A percentile compares a stretch with the other conserved stretches of the same genome.
These are phyloP conservation scores for Ciconia nigra DNA, from an alignment of 2,797 vertebrate species.

Conservation along the genomic window DNA sequence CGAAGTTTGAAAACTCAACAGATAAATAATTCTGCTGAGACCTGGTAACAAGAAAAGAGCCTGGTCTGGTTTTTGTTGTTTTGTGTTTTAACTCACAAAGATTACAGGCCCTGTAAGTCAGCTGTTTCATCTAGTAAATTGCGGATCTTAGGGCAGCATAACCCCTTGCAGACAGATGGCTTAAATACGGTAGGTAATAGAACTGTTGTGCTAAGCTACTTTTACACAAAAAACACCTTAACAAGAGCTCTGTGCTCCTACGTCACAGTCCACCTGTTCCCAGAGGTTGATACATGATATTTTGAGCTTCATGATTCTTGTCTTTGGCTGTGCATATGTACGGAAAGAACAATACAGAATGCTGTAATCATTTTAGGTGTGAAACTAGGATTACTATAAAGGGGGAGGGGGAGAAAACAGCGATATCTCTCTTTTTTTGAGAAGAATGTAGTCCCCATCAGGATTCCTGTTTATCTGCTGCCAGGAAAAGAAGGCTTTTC, in stretches of 20 bases:
- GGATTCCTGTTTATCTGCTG: slow-evolving; percentile 2
- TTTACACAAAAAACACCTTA: slow-evolving; percentile 67
- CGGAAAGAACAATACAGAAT: slow-evolving; percentile 8
- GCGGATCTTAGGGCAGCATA: slow-evolving; percentile 41
- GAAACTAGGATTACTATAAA: slow-evolving; percentile 8
- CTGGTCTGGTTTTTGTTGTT: background rate
- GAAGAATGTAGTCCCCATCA: background rate
- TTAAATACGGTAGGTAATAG: slow-evolving; percentile 52
- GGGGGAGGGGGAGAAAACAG: background rate
- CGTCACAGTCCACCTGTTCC: slow-evolving; percentile 65
- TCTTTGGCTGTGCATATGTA: background rate
- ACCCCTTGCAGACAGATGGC: slow-evolving; percentile 69
- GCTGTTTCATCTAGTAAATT: slow-evolving; percentile 57
- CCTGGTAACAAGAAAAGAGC: background rate
- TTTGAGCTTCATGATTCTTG: slow-evolving; percentile 16
- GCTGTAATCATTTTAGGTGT: slow-evolving; percentile 21
- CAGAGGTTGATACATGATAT: slow-evolving; percentile 34
- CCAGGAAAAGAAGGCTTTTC: slow-evolving; percentile 10
- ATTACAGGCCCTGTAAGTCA: slow-evolving; percentile 24
- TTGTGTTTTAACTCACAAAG: background rate
- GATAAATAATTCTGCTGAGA: slow-evolving; percentile 10
- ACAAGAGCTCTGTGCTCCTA: slow-evolving; percentile 63
- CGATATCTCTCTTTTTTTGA: background rate
- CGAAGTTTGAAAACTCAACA: background rate
- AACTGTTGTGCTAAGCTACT: slow-evolving; percentile 56